A percentile compares a stretch with the other conserved stretches of the same genome.
Conservation (phyloP, 2,113 vertebrate genomes). For the Lophius piscatorius region DNA sequence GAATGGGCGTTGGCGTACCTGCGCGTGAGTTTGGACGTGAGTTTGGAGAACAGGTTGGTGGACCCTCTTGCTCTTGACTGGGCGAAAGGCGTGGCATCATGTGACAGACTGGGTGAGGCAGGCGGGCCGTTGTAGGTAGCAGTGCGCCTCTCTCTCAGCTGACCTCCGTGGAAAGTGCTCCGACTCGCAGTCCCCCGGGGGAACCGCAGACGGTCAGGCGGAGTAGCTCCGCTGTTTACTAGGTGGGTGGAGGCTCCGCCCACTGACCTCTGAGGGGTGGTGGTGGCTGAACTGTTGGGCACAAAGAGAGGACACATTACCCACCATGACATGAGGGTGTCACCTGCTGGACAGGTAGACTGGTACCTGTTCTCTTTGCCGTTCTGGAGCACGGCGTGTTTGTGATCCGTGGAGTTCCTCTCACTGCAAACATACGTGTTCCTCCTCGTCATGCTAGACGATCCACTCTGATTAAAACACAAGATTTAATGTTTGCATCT, state of each 20-base stretch:
- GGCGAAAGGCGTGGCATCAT: slow-evolving; percentile 86
- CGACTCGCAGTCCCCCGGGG: slow-evolving; percentile 89
- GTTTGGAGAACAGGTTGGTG: slow-evolving; percentile 91
- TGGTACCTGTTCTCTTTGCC: slow-evolving; percentile 92
- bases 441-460: slow-evolving; percentile 89
- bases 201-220: slow-evolving; percentile 87
- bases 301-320: background rate
- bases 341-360: background rate
- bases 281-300: slow-evolving; percentile 53
- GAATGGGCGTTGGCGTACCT: slow-evolving; percentile 78
- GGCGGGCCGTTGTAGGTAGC: slow-evolving; percentile 93
- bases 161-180: slow-evolving; percentile 92
- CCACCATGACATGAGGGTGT: too few relatives aligned
- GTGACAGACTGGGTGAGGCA: slow-evolving; percentile 90
- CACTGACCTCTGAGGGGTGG: slow-evolving; percentile 82
- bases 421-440: slow-evolving; percentile 94
- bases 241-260: slow-evolving; percentile 91
- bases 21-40: slow-evolving; percentile 92
- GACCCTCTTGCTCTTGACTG: slow-evolving; percentile 80
- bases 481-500: too few relatives aligned
- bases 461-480: slow-evolving; percentile 50
- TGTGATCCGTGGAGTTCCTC: slow-evolving; percentile 80
- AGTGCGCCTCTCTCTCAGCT: slow-evolving; percentile 88
- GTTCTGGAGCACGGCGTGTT: slow-evolving; percentile 90
- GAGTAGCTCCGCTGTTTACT: slow-evolving; percentile 87